Evolutionary conservation across 2,888 invertebrate species (phyloP).

Genomic region (Hofmannophila pseudospretella): DNA sequence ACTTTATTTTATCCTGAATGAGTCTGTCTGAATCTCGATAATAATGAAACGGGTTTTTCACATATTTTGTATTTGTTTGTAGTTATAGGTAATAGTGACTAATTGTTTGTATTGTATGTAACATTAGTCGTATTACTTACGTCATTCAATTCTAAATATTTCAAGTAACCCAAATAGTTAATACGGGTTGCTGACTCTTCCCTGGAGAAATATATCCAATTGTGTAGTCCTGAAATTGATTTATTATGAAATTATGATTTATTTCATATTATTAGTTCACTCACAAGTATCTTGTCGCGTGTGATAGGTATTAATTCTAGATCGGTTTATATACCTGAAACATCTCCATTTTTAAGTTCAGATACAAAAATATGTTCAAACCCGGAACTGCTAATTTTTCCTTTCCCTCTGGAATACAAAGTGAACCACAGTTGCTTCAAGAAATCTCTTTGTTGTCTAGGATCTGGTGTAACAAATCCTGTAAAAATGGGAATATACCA

Average conservation of each 20-base stretch:
- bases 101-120: too few species aligned
- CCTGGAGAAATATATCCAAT: constrained; percentile 91
- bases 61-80: too few species aligned
- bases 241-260: neutral
- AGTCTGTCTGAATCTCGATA: too few species aligned
- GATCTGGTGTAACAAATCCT: constrained; percentile 81
- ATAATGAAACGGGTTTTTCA: too few species aligned
- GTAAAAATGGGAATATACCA: constrained; percentile 15
- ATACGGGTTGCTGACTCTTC: constrained; percentile 84
- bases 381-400: constrained; percentile 90
- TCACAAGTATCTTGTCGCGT: too few species aligned
- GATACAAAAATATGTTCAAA: constrained; percentile 96
- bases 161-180: constrained; percentile 89
- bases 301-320: too few species aligned
- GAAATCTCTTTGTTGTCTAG: constrained; percentile 83
- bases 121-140: too few species aligned
- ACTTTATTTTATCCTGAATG: too few species aligned
- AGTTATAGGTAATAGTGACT: too few species aligned
- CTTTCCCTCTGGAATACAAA: constrained; percentile 87
- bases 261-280: neutral
- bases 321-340: constrained; percentile 71
- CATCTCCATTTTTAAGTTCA: constrained; percentile 87
- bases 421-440: constrained; percentile 88
- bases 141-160: constrained; percentile 82
- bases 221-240: constrained; percentile 85